Evolutionary conservation across 2,888 invertebrate genomes (phyloP), one percentile per base, ranked within the genome.

Genomic region (Globia sparganii): DNA sequence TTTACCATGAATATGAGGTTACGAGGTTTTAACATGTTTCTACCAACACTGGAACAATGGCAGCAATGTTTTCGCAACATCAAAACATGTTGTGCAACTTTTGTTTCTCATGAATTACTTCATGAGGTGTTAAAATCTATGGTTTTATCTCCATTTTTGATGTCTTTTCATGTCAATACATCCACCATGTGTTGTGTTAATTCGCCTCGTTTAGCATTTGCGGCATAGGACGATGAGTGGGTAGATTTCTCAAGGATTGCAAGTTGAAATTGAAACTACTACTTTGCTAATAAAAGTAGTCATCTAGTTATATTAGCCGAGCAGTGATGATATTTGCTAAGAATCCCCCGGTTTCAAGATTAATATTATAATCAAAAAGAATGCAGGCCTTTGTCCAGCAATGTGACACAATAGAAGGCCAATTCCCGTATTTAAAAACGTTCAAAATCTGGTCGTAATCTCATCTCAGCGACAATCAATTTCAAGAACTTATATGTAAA

Each of bases 301-400:
- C 0, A 1, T 28, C 1, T 62, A 46, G 40, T 53, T 2, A 37
- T 62, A 37, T 69, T 62, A 18, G 28, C 25, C 0, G 53, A 77
- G 77, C 46, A 69, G 15, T 62, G 69, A 21, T 2, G 43, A 77
- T 31, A 46, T 43, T 77, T 28, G 40, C 59, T 67, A 61, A 28
- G 28, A 37, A 49, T 71, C 71, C 64, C 1, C 21, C 28, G 15
- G 0, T 40, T 53, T 34, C 15, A 13, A 78, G 18, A 40, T 77
- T 37, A n/a, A 53, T n/a, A 34, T 53, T 49, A 49, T 11, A 34
- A 49, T 64, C 34, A 25, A 25, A 61, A n/a, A 21, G 28, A 31
- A 21, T 65, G 6, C 11, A n/a, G 18, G 40, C 9, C 21, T 40
- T 61, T 31, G 8, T 18, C 18, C n/a, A 61, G 2, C 21, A 4